Conservation (phyloP, 2,113 vertebrate genomes). For the Lycaon pictus region DNA sequence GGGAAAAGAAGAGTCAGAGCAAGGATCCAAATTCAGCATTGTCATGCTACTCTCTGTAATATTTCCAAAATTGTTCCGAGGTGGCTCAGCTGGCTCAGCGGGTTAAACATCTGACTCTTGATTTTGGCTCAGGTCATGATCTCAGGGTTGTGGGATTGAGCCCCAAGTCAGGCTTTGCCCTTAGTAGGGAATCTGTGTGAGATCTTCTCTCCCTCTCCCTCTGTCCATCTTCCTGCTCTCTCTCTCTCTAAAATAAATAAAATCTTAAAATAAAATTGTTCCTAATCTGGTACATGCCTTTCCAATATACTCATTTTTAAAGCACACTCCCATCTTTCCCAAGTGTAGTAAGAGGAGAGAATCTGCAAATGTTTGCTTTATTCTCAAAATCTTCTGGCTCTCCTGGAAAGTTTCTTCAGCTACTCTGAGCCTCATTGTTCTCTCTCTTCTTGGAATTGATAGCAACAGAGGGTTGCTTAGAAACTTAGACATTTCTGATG, state of each 20-base stretch:
- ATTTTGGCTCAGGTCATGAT: neutral
- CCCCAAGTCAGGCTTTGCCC: neutral
- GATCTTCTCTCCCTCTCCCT: neutral
- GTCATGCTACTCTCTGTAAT: neutral
- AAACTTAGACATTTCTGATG: constrained; percentile 12
- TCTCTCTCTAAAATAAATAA: neutral
- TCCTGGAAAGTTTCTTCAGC: neutral
- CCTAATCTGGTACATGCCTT: neutral
- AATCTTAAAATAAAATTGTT: neutral
- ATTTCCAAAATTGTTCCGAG: neutral
- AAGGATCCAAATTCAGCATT: neutral
- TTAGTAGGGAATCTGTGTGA: neutral
- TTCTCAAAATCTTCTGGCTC: neutral
- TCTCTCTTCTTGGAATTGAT: constrained; percentile 21
- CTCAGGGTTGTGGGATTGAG: neutral
- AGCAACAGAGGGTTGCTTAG: neutral
- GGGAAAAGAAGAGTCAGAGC: neutral
- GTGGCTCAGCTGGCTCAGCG: neutral
- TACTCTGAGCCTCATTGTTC: neutral
- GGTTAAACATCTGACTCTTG: neutral
- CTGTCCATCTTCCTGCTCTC: neutral
- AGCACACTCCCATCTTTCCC: neutral
- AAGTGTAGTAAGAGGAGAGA: neutral
- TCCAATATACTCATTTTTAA: constrained; percentile 20
- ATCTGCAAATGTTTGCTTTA: neutral